Percentiles rank a stretch among this genome's conserved stretches.
Conservation (phyloP, 2,113 vertebrate genomes). For the Arothron firmamentum region DNA sequence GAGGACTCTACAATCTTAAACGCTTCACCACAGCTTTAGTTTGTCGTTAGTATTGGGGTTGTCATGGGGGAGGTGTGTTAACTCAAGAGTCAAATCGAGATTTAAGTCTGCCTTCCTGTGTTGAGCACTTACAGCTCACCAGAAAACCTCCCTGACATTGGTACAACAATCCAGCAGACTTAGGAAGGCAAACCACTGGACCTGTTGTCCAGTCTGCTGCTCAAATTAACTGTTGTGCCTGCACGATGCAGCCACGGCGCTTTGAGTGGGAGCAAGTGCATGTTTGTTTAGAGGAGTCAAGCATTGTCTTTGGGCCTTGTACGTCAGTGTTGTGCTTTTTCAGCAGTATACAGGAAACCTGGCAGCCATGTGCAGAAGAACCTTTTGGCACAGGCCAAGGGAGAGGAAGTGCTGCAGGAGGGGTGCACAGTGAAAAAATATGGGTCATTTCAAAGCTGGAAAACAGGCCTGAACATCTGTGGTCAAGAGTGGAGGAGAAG, state of each 20-base stretch:
- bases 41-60: conserved; percentile 51
- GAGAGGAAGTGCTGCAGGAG: conserved; percentile 71
- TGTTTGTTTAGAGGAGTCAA: conserved; percentile 71
- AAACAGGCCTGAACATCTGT: conserved; percentile 67
- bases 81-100: conserved; percentile 51
- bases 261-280: conserved; percentile 44
- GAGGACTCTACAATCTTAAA: conserved; percentile 28
- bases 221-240: conserved; percentile 29
- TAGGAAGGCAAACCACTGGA: conserved; percentile 6
- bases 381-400: conserved; percentile 76
- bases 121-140: conserved; percentile 34
- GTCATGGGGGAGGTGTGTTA: conserved; percentile 8
- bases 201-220: conserved; percentile 40
- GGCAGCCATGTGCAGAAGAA: conserved; percentile 77
- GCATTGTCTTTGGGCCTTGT: conserved; percentile 72
- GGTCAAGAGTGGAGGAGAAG: conserved; percentile 21
- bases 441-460: conserved; percentile 73
- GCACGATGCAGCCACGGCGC: conserved; percentile 18
- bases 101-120: conserved; percentile 55
- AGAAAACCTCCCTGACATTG: conserved; percentile 36
- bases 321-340: conserved; percentile 74
- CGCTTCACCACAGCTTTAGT: conserved; percentile 44
- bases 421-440: conserved; percentile 53
- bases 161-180: conserved; percentile 15
- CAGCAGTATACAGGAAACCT: conserved; percentile 75